phyloP scores from a whole-genome alignment of 1,140 invertebrate genomes.

The Bombus terrestris region DNA sequence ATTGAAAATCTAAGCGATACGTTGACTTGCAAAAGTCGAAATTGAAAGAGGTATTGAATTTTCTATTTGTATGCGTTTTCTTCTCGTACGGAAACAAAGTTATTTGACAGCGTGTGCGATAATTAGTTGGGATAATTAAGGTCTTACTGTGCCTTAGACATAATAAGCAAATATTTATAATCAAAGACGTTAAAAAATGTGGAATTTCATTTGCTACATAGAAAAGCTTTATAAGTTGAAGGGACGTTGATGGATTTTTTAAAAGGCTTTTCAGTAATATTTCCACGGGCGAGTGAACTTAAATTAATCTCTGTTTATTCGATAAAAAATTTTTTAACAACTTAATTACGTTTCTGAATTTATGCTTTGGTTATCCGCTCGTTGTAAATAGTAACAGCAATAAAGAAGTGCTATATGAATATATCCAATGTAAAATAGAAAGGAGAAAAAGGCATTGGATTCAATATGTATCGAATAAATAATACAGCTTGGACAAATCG shows the following conservation, averaged over 20 bases:
- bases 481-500: slow-evolving; percentile 4
- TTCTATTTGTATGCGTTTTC: too few relatives aligned
- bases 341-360: slow-evolving; percentile 13
- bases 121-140: too few relatives aligned
- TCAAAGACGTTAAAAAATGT: neutral
- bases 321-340: neutral
- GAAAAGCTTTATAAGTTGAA: neutral
- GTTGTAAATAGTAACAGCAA: neutral
- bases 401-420: neutral
- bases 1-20: too few relatives aligned
- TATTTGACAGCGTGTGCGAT: too few relatives aligned
- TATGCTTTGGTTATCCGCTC: neutral
- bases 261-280: neutral
- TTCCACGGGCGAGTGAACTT: neutral
- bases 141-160: neutral
- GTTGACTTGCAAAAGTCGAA: too few relatives aligned
- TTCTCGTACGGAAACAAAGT: too few relatives aligned
- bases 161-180: neutral
- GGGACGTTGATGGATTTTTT: neutral
- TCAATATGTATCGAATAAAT: slow-evolving; percentile 31
- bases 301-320: too few relatives aligned
- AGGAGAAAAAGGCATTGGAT: neutral
- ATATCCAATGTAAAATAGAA: neutral
- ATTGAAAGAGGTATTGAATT: too few relatives aligned
- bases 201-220: too few relatives aligned